Evolutionary conservation across 2,797 vertebrate species (phyloP), one percentile per base, ranked within the genome.

Genomic region (Podarcis lilfordi): DNA sequence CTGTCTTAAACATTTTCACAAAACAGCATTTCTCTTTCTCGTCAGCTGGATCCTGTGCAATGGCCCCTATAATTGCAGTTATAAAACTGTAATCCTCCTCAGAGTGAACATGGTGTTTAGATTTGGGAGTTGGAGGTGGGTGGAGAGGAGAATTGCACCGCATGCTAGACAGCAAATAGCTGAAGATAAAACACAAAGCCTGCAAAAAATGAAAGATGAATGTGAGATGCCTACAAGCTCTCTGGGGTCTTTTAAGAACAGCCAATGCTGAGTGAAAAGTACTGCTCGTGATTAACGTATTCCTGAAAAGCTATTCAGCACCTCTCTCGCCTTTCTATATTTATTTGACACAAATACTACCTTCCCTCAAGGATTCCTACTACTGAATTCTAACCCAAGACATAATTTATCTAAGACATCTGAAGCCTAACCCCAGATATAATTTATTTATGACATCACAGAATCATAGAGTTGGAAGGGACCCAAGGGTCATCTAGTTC

Each of bases 121-220:
- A 23, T 84, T 37, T 27, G 25, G 21, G 23, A 8, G n/a, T 74
- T 9, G 21, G 50, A 72, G 23, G 45, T 29, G 23, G 79, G 35
- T 2, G 17, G 45, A 27, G 27, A 32, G n/a, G 19, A 32, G n/a
- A 84, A n/a, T 19, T 9, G 23, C 59, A 61, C 25, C 45, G 15
- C 55, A 40, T 5, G 29, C 35, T 19, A 76, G 81, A 40, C 11
- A 10, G 15, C 8, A 35, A 11, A 40, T 45, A 72, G 43, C 69
- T 40, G n/a, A 43, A 76, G 32, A 43, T 76, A 76, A 85, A 84
- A 76, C 8, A 21, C 72, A 25, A 85, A 85, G 72, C 9, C 17
- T 61, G 55, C 55, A 85, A 64, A 85, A 23, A 85, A 85, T 66
- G 55, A 61, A 75, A 66, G 72, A 45, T 85, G 72, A 66, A 45